Conservation (phyloP, 2,888 invertebrate species). For the Campopleginae sp. region DNA sequence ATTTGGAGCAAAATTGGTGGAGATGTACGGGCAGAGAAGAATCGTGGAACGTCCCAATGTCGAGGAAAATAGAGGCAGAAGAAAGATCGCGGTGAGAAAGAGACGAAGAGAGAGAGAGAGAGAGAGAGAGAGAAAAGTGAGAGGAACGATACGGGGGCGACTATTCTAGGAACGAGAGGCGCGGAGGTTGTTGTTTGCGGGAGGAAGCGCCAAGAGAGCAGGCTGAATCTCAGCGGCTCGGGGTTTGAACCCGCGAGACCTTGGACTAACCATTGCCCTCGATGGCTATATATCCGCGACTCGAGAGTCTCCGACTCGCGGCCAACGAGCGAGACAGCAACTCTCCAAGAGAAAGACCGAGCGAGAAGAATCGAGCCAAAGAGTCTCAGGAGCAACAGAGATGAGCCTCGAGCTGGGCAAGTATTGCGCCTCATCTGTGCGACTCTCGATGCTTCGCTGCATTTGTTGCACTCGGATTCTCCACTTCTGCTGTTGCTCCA, state of each 20-base stretch:
- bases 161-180: conserved; percentile 79
- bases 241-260: conserved; percentile 83
- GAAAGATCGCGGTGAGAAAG: conserved; percentile 32
- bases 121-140: conserved; percentile 34
- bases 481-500: conserved; percentile 4
- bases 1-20: conserved; percentile 5
- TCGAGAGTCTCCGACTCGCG: conserved; percentile 73
- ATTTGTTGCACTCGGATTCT: conserved; percentile 21
- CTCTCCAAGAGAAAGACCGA: conserved; percentile 53
- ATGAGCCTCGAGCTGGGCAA: conserved; percentile 84
- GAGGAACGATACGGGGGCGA: conserved; percentile 69
- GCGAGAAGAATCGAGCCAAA: conserved; percentile 37
- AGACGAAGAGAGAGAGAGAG: conserved; percentile 19
- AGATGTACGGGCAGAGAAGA: not conserved
- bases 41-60: conserved; percentile 11
- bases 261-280: conserved; percentile 84
- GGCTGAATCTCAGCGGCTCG: conserved; percentile 70
- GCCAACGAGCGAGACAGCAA: conserved; percentile 73
- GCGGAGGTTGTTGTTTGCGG: conserved; percentile 75
- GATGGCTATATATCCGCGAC: conserved; percentile 80
- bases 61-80: conserved; percentile 45
- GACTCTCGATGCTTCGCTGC: conserved; percentile 32
- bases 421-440: conserved; percentile 61
- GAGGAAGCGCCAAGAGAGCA: conserved; percentile 75
- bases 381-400: conserved; percentile 16